Evolutionary conservation across 2,113 vertebrate genomes (phyloP).

Genomic region (Chaetorhynchus papuensis): DNA sequence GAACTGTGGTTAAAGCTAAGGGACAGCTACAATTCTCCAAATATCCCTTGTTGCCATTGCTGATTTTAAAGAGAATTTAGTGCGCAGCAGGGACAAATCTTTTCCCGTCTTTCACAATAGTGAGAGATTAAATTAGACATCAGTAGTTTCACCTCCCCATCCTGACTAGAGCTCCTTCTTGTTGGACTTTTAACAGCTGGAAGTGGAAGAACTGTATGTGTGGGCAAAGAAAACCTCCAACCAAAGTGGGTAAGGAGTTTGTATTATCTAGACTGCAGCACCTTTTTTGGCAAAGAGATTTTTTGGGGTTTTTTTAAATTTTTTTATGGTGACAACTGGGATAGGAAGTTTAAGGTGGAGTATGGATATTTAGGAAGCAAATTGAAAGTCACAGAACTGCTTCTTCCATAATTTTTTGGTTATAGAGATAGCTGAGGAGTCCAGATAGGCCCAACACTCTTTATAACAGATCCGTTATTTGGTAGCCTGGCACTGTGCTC

Average conservation of each 20-base stretch:
- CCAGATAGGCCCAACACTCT: not conserved
- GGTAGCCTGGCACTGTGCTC: not conserved
- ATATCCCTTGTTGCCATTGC: not conserved
- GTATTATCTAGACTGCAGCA: not conserved
- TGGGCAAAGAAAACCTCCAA: not conserved
- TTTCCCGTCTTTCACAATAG: not conserved
- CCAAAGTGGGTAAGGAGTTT: not conserved
- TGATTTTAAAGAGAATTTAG: conserved; percentile 33
- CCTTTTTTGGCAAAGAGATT: not conserved
- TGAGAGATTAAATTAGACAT: not conserved
- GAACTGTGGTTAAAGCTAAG: not conserved
- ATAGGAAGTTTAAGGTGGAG: not conserved
- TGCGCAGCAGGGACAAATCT: not conserved
- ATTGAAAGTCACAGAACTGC: not conserved
- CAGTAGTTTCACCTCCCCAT: not conserved
- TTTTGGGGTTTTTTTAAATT: too few relatives aligned
- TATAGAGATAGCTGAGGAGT: not conserved
- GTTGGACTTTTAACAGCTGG: not conserved
- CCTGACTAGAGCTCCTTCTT: not conserved
- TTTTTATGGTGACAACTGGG: fast-evolving
- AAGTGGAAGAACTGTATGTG: not conserved
- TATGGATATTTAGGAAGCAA: not conserved
- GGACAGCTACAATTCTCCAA: not conserved
- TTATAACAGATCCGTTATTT: not conserved
- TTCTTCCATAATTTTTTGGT: not conserved